phyloP scores from a whole-genome alignment of 2,797 vertebrate genomes.

The Loriculus beryllinus region DNA sequence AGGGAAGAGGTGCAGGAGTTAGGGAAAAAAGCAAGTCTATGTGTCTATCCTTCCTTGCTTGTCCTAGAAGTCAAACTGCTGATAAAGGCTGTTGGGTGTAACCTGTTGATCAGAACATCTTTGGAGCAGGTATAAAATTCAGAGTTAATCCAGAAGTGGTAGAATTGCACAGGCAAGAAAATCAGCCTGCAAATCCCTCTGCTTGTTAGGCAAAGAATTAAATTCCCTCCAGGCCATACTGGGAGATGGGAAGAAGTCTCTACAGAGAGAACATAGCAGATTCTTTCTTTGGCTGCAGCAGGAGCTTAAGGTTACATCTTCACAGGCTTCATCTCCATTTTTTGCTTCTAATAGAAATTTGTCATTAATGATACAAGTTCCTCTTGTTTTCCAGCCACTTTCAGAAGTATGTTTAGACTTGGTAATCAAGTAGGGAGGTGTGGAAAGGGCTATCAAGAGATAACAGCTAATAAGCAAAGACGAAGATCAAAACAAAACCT shows the following conservation, averaged over 20 bases:
- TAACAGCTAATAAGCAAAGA: conserved; percentile 2
- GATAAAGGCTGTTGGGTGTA: background rate
- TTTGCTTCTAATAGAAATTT: background rate
- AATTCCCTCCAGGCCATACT: background rate
- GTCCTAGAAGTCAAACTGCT: background rate
- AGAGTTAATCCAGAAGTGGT: background rate
- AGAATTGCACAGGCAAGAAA: background rate
- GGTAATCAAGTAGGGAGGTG: conserved; percentile 13
- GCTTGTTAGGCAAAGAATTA: background rate
- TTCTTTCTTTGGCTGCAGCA: background rate
- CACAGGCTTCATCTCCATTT: background rate
- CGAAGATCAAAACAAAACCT: conserved; percentile 8
- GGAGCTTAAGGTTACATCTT: background rate
- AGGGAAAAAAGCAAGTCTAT: background rate
- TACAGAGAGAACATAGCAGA: background rate
- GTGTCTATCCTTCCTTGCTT: background rate
- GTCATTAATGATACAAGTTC: background rate
- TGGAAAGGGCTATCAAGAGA: background rate
- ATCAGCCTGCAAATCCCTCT: background rate
- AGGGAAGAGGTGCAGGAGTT: background rate
- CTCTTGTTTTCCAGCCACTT: background rate
- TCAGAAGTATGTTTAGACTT: background rate
- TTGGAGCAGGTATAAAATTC: background rate
- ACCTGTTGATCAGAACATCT: background rate
- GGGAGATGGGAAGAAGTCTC: background rate